Evolutionary conservation across 2,797 vertebrate genomes (phyloP).

Genomic region (Ciconia nigra): DNA sequence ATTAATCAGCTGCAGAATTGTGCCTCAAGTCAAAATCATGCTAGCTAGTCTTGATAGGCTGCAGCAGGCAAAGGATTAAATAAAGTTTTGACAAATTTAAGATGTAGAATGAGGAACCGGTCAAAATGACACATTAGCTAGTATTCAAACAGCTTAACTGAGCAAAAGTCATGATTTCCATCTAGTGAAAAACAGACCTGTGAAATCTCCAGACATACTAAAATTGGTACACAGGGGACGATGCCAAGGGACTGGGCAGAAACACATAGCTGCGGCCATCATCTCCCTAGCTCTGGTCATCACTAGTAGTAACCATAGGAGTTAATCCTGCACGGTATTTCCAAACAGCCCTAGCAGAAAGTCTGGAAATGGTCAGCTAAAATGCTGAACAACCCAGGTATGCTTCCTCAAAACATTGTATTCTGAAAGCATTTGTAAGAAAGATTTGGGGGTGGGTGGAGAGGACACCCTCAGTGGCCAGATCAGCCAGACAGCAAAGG

Average conservation of each 20-base stretch:
- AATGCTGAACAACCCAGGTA: neutral
- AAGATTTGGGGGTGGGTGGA: neutral
- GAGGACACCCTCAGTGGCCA: neutral
- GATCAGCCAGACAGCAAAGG: neutral
- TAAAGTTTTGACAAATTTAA: neutral
- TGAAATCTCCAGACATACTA: neutral
- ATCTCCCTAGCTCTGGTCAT: neutral
- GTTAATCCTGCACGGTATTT: neutral
- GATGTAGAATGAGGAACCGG: neutral
- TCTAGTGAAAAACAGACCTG: neutral
- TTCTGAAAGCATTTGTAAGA: neutral
- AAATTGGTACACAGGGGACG: neutral
- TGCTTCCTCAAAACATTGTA: neutral
- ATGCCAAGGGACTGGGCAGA: neutral
- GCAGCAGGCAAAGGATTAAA: neutral
- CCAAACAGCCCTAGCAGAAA: neutral
- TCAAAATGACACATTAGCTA: neutral
- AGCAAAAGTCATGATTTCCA: neutral
- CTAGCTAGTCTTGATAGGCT: neutral
- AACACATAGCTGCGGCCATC: accelerated
- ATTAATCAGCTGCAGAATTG: neutral
- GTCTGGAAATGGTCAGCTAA: neutral
- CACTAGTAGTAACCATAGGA: neutral
- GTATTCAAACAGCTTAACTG: neutral
- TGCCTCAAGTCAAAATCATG: neutral